Evolutionary conservation across 1,140 invertebrate genomes (phyloP).

Genomic region (Andricus grossulariae): DNA sequence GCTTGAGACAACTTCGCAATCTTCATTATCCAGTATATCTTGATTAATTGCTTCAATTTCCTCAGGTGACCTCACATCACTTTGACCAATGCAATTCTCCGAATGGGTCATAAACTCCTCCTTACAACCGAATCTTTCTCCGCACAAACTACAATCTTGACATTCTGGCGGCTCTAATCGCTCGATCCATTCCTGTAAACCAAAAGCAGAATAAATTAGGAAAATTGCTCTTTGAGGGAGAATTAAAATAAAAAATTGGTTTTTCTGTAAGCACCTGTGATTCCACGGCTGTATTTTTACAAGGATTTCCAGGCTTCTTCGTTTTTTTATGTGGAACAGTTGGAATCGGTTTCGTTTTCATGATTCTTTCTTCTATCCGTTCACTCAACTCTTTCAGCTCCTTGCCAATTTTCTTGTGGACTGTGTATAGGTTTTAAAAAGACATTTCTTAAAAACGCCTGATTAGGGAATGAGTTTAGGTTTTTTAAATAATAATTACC

Average conservation of each 20-base stretch:
- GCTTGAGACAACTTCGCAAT: background rate
- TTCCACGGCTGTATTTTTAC: background rate
- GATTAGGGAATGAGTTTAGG: background rate
- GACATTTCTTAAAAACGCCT: background rate
- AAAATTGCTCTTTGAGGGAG: no score
- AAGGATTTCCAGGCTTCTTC: slow-evolving; percentile 30
- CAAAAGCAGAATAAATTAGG: no score
- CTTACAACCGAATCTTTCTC: background rate
- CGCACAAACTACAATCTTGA: background rate
- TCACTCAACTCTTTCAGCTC: slow-evolving; percentile 79
- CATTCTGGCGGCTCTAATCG: background rate
- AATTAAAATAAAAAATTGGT: background rate
- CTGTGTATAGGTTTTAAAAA: slow-evolving; percentile 48
- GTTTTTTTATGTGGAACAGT: slow-evolving; percentile 70
- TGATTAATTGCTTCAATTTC: slow-evolving; percentile 39
- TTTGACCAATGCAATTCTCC: background rate
- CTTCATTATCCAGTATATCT: slow-evolving; percentile 34
- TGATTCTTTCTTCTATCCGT: slow-evolving; percentile 78
- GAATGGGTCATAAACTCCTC: background rate
- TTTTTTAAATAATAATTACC: slow-evolving; percentile 71
- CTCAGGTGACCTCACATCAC: slow-evolving; percentile 9
- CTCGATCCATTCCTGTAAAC: background rate
- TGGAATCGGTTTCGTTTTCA: slow-evolving; percentile 49
- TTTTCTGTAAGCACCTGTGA: background rate
- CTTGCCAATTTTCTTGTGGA: slow-evolving; percentile 77